Conservation (phyloP, 2,888 invertebrate species). For the Tetragonisca angustula region DNA sequence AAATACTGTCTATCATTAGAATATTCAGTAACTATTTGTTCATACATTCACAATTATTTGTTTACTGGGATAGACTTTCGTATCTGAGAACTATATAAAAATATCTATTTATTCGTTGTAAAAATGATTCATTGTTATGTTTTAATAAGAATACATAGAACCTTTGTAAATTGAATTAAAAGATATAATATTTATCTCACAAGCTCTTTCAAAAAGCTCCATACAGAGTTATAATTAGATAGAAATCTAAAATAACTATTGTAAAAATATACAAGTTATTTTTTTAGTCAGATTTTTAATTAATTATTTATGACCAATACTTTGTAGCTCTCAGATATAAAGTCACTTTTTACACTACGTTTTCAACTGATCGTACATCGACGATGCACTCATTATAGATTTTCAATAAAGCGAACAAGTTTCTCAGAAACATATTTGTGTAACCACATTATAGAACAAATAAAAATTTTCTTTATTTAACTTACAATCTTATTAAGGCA, state of each 20-base stretch:
- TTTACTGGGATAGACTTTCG: slow-evolving; percentile 64
- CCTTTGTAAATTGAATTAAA: slow-evolving; percentile 17
- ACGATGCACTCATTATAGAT: slow-evolving; percentile 60
- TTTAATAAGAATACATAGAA: slow-evolving; percentile 2
- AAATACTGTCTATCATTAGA: slow-evolving; percentile 73
- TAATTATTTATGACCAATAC: slow-evolving; percentile 13
- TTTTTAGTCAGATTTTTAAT: neutral
- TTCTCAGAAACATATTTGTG: slow-evolving; percentile 51
- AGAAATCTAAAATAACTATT: slow-evolving; percentile 6
- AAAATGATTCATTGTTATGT: slow-evolving; percentile 29
- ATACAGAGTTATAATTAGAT: slow-evolving; percentile 9
- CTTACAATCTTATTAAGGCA: slow-evolving; percentile 71
- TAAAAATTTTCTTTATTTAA: slow-evolving; percentile 54
- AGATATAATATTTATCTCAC: neutral
- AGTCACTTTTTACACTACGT: slow-evolving; percentile 47
- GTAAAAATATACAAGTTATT: neutral
- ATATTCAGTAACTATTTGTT: slow-evolving; percentile 72
- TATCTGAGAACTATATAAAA: slow-evolving; percentile 66
- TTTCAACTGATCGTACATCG: slow-evolving; percentile 58
- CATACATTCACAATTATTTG: slow-evolving; percentile 40
- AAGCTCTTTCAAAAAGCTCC: neutral
- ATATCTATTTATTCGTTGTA: slow-evolving; percentile 33
- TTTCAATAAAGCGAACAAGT: slow-evolving; percentile 68
- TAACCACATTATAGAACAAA: slow-evolving; percentile 56
- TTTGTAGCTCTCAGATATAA: slow-evolving; percentile 67